Conservation (phyloP, 1,140 invertebrate genomes). For the Lerema accius region DNA sequence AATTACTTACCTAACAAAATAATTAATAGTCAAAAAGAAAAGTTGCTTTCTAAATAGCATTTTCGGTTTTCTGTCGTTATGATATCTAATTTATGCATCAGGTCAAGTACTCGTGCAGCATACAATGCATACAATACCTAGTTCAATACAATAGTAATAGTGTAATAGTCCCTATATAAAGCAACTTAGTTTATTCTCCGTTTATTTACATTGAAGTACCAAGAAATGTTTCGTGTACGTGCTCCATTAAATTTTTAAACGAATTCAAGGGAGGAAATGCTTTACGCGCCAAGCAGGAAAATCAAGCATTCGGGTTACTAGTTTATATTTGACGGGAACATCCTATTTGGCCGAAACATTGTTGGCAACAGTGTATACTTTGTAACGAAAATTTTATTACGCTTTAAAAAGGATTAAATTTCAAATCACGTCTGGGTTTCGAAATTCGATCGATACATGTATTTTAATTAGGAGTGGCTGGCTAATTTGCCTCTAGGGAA, state of each 20-base stretch:
- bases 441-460: slow-evolving; percentile 38
- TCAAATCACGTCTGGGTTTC: slow-evolving; percentile 7
- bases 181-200: no score
- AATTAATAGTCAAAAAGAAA: no score
- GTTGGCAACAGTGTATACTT: slow-evolving; percentile 21
- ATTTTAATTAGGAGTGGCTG: slow-evolving; percentile 66
- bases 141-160: no score
- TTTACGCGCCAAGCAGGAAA: slow-evolving; percentile 33
- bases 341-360: slow-evolving; percentile 33
- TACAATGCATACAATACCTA: no score
- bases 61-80: no score
- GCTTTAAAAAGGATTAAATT: slow-evolving; percentile 10
- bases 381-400: slow-evolving; percentile 27
- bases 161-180: no score
- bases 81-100: no score
- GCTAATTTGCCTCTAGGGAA: slow-evolving; percentile 67
- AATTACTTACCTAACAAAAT: no score
- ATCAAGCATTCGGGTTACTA: slow-evolving; percentile 34
- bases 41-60: no score
- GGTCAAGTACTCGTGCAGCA: no score
- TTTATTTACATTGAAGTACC: background rate
- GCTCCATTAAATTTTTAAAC: slow-evolving; percentile 31
- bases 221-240: slow-evolving; percentile 11
- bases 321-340: slow-evolving; percentile 35
- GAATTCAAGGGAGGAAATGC: slow-evolving; percentile 25